A percentile compares a stretch with the other conserved stretches of the same genome.
phyloP scores from a whole-genome alignment of 2,888 invertebrate species.

The Cataglyphis albicans region DNA sequence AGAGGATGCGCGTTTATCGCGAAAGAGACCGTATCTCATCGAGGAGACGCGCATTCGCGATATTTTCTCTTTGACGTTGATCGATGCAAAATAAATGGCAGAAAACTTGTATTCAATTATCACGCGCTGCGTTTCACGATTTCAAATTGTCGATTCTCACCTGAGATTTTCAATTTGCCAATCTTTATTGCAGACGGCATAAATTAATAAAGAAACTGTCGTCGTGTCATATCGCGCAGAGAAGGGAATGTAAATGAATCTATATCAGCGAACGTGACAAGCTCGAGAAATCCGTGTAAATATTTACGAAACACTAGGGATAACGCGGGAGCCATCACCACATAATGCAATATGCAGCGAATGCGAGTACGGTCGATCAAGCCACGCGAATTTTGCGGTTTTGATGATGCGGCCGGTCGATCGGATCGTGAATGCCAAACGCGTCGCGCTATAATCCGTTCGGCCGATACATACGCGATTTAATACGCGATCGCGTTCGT shows the following conservation, averaged over 20 bases:
- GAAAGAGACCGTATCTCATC: neutral
- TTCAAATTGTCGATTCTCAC: neutral
- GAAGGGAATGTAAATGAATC: neutral
- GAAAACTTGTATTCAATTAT: neutral
- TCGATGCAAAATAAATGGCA: neutral
- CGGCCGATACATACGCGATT: neutral
- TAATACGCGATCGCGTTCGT: neutral
- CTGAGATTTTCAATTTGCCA: neutral
- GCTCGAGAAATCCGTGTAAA: constrained; percentile 6
- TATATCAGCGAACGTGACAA: neutral
- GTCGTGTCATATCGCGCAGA: neutral
- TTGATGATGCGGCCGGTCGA: neutral
- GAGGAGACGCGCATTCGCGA: neutral
- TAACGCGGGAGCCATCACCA: neutral
- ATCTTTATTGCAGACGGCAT: neutral
- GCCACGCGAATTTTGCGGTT: neutral
- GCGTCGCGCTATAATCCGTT: neutral
- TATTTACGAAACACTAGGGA: constrained; percentile 11
- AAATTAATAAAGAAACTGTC: neutral
- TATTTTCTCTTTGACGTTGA: neutral
- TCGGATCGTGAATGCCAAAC: neutral
- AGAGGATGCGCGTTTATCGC: constrained; percentile 5
- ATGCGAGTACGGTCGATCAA: neutral
- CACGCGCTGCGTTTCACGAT: neutral
- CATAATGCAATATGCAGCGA: neutral